A percentile compares a stretch with the other conserved stretches of the same genome.
Conservation (phyloP, 2,797 vertebrate species). For the Heliangelus exortis region DNA sequence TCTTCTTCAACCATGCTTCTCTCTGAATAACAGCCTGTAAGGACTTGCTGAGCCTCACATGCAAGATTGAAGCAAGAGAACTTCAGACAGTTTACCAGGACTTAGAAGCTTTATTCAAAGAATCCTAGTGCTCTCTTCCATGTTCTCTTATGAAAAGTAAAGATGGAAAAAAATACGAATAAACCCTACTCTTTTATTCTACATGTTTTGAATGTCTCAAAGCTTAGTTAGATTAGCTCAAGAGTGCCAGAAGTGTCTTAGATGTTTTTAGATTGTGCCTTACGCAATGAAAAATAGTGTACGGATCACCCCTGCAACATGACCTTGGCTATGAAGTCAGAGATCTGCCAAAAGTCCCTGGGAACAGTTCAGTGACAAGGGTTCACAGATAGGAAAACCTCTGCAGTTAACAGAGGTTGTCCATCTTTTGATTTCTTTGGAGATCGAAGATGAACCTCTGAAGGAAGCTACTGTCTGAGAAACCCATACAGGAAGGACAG, state of each 20-base stretch:
- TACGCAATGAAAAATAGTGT: neutral
- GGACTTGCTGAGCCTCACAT: neutral
- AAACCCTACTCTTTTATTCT: fast-evolving
- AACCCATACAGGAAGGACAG: neutral
- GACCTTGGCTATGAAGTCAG: neutral
- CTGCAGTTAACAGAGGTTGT: slow-evolving; percentile 9
- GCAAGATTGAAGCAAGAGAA: neutral
- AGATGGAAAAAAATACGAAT: neutral
- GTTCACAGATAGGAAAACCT: neutral
- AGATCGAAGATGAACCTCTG: neutral
- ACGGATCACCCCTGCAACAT: neutral
- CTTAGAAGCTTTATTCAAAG: neutral
- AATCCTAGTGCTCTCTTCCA: neutral
- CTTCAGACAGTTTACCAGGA: neutral
- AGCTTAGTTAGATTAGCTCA: neutral
- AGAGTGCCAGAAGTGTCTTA: neutral
- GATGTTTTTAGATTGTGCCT: neutral
- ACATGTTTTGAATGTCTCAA: neutral
- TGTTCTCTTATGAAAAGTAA: neutral
- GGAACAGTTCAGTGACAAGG: neutral
- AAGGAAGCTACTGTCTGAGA: slow-evolving; percentile 6
- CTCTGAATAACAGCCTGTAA: neutral
- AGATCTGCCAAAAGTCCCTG: neutral
- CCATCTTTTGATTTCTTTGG: slow-evolving; percentile 31
- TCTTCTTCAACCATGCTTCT: neutral